Base-by-base conservation (phyloP, 2,797 vertebrate genomes). In the Amniataba percoides region DNA sequence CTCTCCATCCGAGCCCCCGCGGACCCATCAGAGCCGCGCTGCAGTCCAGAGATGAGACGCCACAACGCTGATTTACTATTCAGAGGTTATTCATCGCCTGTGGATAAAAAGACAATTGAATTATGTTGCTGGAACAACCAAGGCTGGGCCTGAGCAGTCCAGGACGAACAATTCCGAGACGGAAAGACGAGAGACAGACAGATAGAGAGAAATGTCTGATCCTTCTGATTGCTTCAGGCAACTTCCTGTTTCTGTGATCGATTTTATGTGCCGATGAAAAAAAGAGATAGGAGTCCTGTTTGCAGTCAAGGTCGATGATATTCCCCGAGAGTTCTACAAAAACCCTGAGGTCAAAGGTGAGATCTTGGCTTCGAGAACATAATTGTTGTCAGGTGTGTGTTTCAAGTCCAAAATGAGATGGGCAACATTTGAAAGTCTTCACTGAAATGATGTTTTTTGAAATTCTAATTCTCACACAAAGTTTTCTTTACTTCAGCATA, bases 41-140 rank as follows among this genome's bases (percentile, higher is more conserved):
- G 77, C 80, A 64, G 86, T 88, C 86, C 85, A 90, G 78, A 84
- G 87, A 93, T 79, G 85, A 92, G 88, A 92, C 64, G 88, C 84
- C 84, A 75, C 48, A 9, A 51, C 42, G 66, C 83, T 91, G 91
- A 93, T 95, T 93, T 92, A 93, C 78, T 88, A 83, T 87, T 92
- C 82, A 85, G 86, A 85, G 75, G 83, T 87, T 90, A 92, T 91
- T 93, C 85, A 91, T 93, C 55, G 89, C 87, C 85, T 81, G 77
- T 85, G 85, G 85, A 92, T 85, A 82, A 78, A 87, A 91, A 89
- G 77, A 92, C 86, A 93, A 89, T 84, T 92, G 88, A 92, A 92
- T 93, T 89, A 91, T 88, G 81, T 66, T 81, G 84, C 77, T 88
- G 81, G 86, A 83, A 69, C 42, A 78, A 75, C 83, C 78, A 58